These are phyloP conservation scores for Sigmodon hispidus DNA, from an alignment of 2,113 vertebrate species.

Conservation along the genomic window DNA sequence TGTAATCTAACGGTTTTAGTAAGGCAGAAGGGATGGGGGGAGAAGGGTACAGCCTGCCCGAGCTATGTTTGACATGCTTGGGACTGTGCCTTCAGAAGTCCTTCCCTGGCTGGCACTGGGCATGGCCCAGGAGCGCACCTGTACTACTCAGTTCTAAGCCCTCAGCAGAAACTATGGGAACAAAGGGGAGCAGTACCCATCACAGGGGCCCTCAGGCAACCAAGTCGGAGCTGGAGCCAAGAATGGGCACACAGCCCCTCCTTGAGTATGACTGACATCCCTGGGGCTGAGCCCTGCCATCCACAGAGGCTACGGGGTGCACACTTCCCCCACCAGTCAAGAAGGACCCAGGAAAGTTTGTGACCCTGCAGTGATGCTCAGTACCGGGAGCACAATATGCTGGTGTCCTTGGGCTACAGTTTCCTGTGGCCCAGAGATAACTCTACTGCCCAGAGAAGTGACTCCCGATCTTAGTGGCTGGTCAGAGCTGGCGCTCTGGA, in stretches of 20 bases:
- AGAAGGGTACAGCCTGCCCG: neutral
- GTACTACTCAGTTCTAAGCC: neutral
- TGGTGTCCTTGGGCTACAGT: neutral
- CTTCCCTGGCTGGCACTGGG: neutral
- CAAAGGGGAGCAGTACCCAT: neutral
- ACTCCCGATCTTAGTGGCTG: neutral
- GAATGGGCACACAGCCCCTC: neutral
- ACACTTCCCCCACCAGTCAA: neutral
- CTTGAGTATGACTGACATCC: neutral
- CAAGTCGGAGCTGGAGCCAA: neutral
- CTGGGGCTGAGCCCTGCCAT: neutral
- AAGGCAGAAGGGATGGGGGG: neutral
- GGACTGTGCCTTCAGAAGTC: neutral
- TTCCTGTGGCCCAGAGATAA: neutral
- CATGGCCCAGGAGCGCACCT: too few relatives aligned
- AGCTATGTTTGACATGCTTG: neutral
- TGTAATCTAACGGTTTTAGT: neutral
- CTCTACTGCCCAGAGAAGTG: neutral
- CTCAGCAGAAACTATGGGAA: neutral
- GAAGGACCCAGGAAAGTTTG: neutral
- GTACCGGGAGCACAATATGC: neutral
- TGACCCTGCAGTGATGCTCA: neutral
- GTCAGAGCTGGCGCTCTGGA: neutral
- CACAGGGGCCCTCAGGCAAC: neutral
- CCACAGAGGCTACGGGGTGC: neutral